Evolutionary conservation across 2,888 invertebrate genomes (phyloP).

Genomic region (Merodon equestris): DNA sequence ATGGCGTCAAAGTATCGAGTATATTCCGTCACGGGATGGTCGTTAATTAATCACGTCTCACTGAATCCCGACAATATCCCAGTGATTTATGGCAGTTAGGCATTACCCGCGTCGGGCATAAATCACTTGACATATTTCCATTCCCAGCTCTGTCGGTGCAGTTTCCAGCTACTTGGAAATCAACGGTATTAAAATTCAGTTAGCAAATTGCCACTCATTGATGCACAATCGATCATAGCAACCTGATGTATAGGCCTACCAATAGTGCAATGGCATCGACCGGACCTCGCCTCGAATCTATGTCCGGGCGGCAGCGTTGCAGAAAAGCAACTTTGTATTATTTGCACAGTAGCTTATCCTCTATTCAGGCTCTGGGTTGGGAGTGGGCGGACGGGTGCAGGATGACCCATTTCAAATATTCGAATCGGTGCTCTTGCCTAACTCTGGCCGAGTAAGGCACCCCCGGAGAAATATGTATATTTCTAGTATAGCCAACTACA

Average conservation of each 20-base stretch:
- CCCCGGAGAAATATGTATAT: conserved; percentile 63
- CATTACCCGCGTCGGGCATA: background rate
- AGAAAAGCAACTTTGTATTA: conserved; percentile 60
- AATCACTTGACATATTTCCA: conserved; percentile 50
- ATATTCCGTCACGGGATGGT: no score
- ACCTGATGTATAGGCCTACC: conserved; percentile 19
- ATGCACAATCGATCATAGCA: conserved; percentile 45
- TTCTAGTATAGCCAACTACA: background rate
- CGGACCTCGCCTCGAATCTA: conserved; percentile 10
- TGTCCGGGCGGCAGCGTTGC: conserved; percentile 23
- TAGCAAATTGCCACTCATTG: conserved; percentile 58
- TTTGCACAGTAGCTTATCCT: conserved; percentile 53
- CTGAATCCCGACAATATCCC: no score
- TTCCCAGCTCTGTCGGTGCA: conserved; percentile 4
- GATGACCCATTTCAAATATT: conserved; percentile 64
- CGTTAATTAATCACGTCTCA: no score
- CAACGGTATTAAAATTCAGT: conserved; percentile 54
- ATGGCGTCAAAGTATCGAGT: no score
- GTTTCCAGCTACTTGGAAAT: conserved; percentile 12
- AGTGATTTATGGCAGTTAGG: no score
- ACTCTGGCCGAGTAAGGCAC: background rate
- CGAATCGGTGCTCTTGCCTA: conserved; percentile 48
- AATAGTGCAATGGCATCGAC: no score
- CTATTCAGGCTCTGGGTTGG: conserved; percentile 25
- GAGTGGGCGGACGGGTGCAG: background rate